Conservation (phyloP, 2,113 vertebrate species). For the Phyllostomus discolor region DNA sequence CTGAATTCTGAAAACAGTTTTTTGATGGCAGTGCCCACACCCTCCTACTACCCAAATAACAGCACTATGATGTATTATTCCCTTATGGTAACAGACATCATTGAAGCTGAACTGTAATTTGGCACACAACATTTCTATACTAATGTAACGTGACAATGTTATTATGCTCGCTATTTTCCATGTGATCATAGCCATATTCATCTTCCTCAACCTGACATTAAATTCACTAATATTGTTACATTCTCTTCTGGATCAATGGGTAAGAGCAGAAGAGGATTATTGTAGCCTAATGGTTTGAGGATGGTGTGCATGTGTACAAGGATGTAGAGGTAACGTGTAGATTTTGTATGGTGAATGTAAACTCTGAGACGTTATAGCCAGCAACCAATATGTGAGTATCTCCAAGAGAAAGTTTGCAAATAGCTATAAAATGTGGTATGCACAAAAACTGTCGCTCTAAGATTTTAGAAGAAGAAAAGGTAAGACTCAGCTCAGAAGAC, state of each 20-base stretch:
- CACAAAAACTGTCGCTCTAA: neutral
- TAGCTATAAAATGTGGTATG: neutral
- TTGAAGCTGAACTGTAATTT: slow-evolving; percentile 69
- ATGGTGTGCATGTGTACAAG: too few relatives aligned
- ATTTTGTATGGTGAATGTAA: neutral
- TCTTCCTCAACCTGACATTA: slow-evolving; percentile 70
- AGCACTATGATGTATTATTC: slow-evolving; percentile 57
- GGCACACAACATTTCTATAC: slow-evolving; percentile 61
- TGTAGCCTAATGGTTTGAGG: neutral
- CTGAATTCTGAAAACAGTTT: slow-evolving; percentile 59
- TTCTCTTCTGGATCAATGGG: slow-evolving; percentile 11
- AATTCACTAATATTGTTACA: slow-evolving; percentile 52
- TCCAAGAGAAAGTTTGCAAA: neutral
- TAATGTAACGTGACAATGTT: slow-evolving; percentile 75
- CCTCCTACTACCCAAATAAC: slow-evolving; percentile 14
- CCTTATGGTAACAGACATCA: slow-evolving; percentile 60
- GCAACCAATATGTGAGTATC: neutral
- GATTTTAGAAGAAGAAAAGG: neutral
- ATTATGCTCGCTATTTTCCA: slow-evolving; percentile 72
- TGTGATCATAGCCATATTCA: slow-evolving; percentile 70
- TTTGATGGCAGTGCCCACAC: slow-evolving; percentile 38
- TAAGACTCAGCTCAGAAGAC: neutral
- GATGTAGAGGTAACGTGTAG: neutral
- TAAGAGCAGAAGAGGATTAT: slow-evolving; percentile 31
- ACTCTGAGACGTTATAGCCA: neutral